A percentile compares a stretch with the other conserved stretches of the same genome.
These are phyloP conservation scores for Cotesia congregata DNA, from an alignment of 2,888 invertebrate genomes.

Conservation along the genomic window DNA sequence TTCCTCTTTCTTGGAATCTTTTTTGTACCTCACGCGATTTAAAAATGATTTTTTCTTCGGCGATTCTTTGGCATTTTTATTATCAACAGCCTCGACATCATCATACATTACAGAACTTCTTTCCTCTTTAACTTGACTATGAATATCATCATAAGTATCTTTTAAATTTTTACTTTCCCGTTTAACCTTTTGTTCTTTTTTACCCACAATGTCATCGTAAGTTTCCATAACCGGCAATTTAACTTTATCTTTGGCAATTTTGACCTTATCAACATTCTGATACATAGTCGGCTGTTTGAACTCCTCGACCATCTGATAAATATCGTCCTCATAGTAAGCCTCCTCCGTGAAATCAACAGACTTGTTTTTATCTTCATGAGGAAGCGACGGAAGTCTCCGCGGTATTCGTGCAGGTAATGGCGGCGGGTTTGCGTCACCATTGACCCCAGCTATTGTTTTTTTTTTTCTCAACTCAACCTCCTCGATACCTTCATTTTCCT, in stretches of 20 bases:
- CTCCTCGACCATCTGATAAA: conserved; percentile 66
- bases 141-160: conserved; percentile 57
- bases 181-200: not conserved
- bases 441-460: conserved; percentile 12
- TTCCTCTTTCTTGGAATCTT: conserved; percentile 50
- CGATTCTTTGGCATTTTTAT: conserved; percentile 39
- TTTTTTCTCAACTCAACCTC: conserved; percentile 4
- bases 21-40: conserved; percentile 56
- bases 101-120: conserved; percentile 46
- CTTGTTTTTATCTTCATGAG: conserved; percentile 46
- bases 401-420: conserved; percentile 56
- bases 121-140: conserved; percentile 10
- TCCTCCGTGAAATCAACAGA: conserved; percentile 50
- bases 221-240: conserved; percentile 40
- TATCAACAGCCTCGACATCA: conserved; percentile 44
- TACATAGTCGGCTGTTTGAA: conserved; percentile 51
- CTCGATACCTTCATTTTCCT: not conserved
- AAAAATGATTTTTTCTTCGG: conserved; percentile 61
- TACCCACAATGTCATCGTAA: conserved; percentile 36
- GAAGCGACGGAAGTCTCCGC: conserved; percentile 57
- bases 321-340: conserved; percentile 61
- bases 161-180: conserved; percentile 3
- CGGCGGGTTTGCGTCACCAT: conserved; percentile 44
- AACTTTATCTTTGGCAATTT: conserved; percentile 22
- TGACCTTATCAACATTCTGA: conserved; percentile 51